phyloP scores from a whole-genome alignment of 2,113 vertebrate genomes.

The Ictidomys tridecemlineatus region DNA sequence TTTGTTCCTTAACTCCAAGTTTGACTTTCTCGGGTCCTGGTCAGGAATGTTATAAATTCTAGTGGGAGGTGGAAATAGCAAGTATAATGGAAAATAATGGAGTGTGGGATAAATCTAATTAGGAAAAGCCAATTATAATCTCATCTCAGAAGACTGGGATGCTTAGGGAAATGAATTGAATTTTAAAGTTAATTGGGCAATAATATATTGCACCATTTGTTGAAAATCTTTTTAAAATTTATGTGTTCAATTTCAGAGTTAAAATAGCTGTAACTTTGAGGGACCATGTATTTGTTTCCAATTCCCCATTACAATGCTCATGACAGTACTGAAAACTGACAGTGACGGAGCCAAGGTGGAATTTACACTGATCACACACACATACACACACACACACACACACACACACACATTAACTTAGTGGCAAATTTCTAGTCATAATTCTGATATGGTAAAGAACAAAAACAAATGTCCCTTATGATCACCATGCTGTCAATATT shows the following conservation, averaged over 20 bases:
- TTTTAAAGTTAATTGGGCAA: slow-evolving; percentile 77
- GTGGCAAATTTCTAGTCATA: slow-evolving; percentile 1
- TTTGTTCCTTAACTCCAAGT: background rate
- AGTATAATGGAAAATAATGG: slow-evolving; percentile 64
- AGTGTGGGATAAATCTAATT: slow-evolving; percentile 68
- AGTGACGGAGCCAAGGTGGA: background rate
- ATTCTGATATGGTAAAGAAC: background rate
- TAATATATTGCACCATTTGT: slow-evolving; percentile 60
- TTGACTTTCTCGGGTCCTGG: slow-evolving; percentile 31
- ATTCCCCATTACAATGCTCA: background rate
- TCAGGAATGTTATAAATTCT: slow-evolving; percentile 41
- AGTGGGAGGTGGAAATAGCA: slow-evolving; percentile 31
- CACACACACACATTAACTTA: background rate
- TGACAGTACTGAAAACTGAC: background rate
- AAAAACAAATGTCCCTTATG: background rate
- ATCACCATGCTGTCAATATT: background rate
- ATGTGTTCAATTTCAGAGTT: slow-evolving; percentile 62
- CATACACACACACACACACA: background rate
- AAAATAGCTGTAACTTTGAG: background rate
- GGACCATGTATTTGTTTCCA: background rate
- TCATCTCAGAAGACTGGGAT: slow-evolving; percentile 71
- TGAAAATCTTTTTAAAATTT: slow-evolving; percentile 61
- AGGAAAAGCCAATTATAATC: slow-evolving; percentile 71
- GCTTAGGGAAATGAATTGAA: slow-evolving; percentile 70
- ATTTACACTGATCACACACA: background rate